These are phyloP conservation scores for Simalia tracyae DNA, from an alignment of 2,797 vertebrate species.

Conservation along the genomic window DNA sequence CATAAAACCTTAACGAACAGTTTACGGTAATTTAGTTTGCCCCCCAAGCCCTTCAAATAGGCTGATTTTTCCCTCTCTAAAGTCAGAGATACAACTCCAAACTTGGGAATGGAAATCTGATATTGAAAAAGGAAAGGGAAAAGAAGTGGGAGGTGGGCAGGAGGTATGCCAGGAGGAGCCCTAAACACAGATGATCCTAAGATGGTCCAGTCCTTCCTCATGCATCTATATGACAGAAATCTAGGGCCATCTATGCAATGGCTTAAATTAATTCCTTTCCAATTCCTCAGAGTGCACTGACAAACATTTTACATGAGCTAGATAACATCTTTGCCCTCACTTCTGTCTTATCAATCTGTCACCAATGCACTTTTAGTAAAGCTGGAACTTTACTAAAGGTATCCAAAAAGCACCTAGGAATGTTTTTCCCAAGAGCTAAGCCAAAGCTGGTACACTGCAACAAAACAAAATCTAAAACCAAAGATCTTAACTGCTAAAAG, in stretches of 20 bases:
- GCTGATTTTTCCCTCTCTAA: neutral
- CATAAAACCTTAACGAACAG: neutral
- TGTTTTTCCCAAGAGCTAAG: neutral
- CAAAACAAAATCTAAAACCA: neutral
- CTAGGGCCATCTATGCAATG: neutral
- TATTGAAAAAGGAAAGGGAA: neutral
- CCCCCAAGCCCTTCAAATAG: neutral
- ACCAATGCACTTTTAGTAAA: neutral
- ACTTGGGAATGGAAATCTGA: neutral
- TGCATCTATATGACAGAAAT: neutral
- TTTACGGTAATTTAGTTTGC: neutral
- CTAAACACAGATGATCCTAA: neutral
- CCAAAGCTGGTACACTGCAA: neutral
- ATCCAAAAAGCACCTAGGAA: neutral
- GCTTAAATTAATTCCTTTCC: neutral
- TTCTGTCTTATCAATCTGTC: neutral
- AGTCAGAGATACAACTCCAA: neutral
- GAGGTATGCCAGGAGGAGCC: neutral
- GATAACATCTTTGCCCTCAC: neutral
- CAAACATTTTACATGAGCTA: neutral
- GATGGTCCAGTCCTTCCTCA: neutral
- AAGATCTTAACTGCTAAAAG: neutral
- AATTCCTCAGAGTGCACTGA: neutral
- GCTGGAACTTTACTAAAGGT: neutral
- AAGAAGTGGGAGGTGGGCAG: neutral